Percentiles rank a stretch among this genome's conserved stretches.
Evolutionary conservation across 2,888 invertebrate genomes (phyloP).

Genomic region (Dolomedes plantarius): DNA sequence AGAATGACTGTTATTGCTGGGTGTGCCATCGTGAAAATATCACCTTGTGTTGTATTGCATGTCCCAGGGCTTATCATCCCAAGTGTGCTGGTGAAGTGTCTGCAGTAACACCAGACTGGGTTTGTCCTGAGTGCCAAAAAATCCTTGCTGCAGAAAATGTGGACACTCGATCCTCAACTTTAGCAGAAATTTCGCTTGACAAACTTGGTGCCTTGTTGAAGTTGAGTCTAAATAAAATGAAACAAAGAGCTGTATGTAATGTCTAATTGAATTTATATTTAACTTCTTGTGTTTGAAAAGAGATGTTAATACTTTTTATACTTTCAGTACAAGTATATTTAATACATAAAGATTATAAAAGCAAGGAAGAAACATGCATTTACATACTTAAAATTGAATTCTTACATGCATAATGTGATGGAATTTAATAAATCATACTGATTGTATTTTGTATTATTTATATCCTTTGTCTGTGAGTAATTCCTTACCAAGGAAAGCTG

Average conservation of each 20-base stretch:
- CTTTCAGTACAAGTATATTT: too few relatives aligned
- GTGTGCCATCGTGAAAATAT: slow-evolving; percentile 85
- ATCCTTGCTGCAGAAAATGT: slow-evolving; percentile 85
- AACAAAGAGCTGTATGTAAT: slow-evolving; percentile 85
- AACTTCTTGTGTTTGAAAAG: neutral
- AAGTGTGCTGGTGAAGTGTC: slow-evolving; percentile 81
- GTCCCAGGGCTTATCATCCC: slow-evolving; percentile 89
- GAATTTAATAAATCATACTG: too few relatives aligned
- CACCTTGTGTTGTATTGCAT: slow-evolving; percentile 82
- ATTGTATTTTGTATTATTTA: too few relatives aligned
- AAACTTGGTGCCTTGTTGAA: slow-evolving; percentile 87
- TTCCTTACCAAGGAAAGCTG: too few relatives aligned
- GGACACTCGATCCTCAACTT: slow-evolving; percentile 80
- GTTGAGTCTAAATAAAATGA: slow-evolving; percentile 88
- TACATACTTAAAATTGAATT: too few relatives aligned
- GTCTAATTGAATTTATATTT: neutral
- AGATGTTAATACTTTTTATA: too few relatives aligned
- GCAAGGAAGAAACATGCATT: too few relatives aligned
- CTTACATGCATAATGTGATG: too few relatives aligned
- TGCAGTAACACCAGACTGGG: slow-evolving; percentile 81
- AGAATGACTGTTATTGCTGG: slow-evolving; percentile 90
- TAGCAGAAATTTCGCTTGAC: slow-evolving; percentile 85
- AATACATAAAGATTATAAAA: too few relatives aligned
- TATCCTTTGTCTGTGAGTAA: too few relatives aligned
- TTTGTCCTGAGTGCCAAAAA: slow-evolving; percentile 90